These are phyloP conservation scores for Melanotaenia duboulayi DNA, from an alignment of 2,113 vertebrate species.

Conservation along the genomic window DNA sequence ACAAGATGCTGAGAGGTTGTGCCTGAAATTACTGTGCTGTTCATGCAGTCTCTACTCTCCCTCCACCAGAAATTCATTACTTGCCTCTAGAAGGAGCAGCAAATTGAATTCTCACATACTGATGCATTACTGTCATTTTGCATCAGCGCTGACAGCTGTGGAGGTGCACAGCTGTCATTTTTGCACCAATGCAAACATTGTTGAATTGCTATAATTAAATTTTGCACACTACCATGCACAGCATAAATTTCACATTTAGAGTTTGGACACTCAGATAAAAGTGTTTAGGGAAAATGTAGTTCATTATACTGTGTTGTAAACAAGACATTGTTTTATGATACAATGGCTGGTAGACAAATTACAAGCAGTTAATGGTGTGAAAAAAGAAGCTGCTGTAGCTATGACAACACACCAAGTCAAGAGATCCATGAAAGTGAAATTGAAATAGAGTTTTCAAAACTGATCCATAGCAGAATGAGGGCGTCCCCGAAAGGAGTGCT, in stretches of 20 bases:
- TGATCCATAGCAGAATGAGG: not conserved
- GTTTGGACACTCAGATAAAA: not conserved
- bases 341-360: accelerated
- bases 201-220: not conserved
- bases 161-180: not conserved
- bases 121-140: not conserved
- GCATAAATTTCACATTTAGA: not conserved
- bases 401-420: constrained; percentile 1
- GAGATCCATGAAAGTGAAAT: not conserved
- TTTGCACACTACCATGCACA: not conserved
- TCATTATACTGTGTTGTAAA: not conserved
- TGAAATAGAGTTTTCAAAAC: not conserved
- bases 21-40: not conserved
- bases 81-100: not conserved
- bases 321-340: not conserved
- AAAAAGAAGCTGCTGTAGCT: not conserved
- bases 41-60: not conserved
- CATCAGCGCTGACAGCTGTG: not conserved
- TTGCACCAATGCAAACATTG: not conserved
- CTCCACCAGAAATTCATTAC: not conserved
- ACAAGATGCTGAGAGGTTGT: not conserved
- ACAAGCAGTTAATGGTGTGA: constrained; percentile 12
- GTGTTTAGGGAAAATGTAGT: not conserved
- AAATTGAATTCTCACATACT: not conserved
- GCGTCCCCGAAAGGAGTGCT: too few species aligned